Conservation (phyloP, 2,888 invertebrate genomes). For the Apoderus coryli region DNA sequence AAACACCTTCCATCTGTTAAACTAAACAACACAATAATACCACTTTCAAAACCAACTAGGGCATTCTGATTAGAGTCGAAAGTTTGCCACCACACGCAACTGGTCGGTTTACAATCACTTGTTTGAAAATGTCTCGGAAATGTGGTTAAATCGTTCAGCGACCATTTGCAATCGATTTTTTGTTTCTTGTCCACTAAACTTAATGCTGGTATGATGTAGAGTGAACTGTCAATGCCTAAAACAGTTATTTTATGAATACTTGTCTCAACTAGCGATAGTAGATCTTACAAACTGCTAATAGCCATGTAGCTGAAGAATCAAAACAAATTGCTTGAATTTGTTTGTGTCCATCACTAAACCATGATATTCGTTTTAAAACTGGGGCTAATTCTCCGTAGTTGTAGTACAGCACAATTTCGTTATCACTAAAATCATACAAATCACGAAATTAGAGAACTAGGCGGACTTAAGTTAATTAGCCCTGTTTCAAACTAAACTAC, state of each 20-base stretch:
- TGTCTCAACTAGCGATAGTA: conserved; percentile 1
- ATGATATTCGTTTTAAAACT: conserved; percentile 29
- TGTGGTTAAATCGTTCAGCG: conserved; percentile 39
- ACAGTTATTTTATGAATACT: conserved; percentile 13
- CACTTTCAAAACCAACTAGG: conserved; percentile 53
- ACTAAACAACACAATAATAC: conserved; percentile 46
- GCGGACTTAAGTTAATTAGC: no score
- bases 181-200: conserved; percentile 40
- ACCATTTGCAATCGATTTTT: conserved; percentile 42
- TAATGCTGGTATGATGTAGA: conserved; percentile 46
- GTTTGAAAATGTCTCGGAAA: conserved; percentile 31
- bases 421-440: conserved; percentile 24
- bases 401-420: conserved; percentile 31
- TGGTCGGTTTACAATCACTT: conserved; percentile 36
- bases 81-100: conserved; percentile 66
- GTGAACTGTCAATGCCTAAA: conserved; percentile 40
- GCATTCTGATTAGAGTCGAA: conserved; percentile 54
- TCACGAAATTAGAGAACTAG: no score
- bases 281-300: conserved; percentile 43
- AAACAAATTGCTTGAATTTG: conserved; percentile 60
- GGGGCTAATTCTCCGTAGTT: conserved; percentile 30
- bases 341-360: conserved; percentile 30
- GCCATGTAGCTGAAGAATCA: conserved; percentile 69
- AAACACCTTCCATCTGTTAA: conserved; percentile 53
- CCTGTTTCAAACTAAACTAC: conserved; percentile 5